Evolutionary conservation across 64 coral and sea anemone species (phyloP).

Genomic region (Stylophora pistillata): DNA sequence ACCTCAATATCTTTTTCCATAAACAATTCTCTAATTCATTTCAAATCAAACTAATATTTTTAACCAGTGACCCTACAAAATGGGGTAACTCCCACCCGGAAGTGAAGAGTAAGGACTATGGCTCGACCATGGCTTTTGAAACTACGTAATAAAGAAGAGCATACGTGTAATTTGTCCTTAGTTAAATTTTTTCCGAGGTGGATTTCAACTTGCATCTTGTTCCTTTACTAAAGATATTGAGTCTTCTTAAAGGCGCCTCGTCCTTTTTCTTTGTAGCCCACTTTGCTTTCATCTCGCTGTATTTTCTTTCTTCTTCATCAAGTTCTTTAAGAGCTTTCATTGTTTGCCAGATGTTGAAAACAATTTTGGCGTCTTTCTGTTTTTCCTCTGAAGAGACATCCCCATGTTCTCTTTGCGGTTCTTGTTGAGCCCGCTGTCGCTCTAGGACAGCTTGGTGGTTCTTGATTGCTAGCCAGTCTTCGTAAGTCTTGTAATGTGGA

Average conservation of each 20-base stretch:
- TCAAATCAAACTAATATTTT: too few relatives aligned
- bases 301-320: slow-evolving; percentile 74
- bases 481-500: slow-evolving; percentile 74
- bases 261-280: slow-evolving; percentile 72
- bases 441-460: slow-evolving; percentile 68
- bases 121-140: background rate
- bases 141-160: background rate
- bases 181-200: background rate
- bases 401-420: slow-evolving; percentile 44
- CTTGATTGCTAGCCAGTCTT: slow-evolving; percentile 86
- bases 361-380: slow-evolving; percentile 66
- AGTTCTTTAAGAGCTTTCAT: slow-evolving; percentile 80
- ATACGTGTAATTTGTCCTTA: too few relatives aligned
- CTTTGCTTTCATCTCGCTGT: slow-evolving; percentile 78
- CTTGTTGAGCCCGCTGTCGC: slow-evolving; percentile 63
- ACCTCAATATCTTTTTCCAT: too few relatives aligned
- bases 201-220: background rate
- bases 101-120: too few relatives aligned
- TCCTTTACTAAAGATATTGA: slow-evolving; percentile 25
- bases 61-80: too few relatives aligned
- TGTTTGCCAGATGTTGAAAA: slow-evolving; percentile 84
- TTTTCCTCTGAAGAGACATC: slow-evolving; percentile 65
- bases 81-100: too few relatives aligned
- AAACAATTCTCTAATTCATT: too few relatives aligned
- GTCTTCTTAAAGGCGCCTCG: slow-evolving; percentile 39